Evolutionary conservation across 2,888 invertebrate genomes (phyloP), one percentile per base, ranked within the genome.

Genomic region (Yponomeuta cagnagella): DNA sequence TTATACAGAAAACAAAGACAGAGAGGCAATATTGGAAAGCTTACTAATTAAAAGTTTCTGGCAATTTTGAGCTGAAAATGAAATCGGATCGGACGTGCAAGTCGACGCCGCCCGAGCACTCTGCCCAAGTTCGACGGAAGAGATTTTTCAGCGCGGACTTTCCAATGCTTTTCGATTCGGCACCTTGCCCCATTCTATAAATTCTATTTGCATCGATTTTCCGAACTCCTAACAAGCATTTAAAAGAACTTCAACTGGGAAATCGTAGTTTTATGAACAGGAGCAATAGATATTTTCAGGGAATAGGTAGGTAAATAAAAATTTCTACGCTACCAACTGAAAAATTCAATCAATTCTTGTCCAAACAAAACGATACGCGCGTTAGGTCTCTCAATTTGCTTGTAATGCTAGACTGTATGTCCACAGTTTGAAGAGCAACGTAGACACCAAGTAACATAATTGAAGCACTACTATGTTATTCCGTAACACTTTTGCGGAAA

Each of bases 91-190:
- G 52, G 52, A 58, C 52, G 52, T 58, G 52, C 12, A 58, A 58
- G 15, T 58, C 12, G 52, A 15, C 52, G 15, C 52, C 8, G 52
- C 52, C 52, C 52, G 15, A 15, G 52, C 52, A 58, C 52, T 58
- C 52, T 58, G 52, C 15, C 52, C 15, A 58, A 58, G 52, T 58
- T 58, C 52, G 52, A 58, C 52, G 52, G 15, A 58, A 58, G 52
- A 58, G 52, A 58, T 58, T 58, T 58, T 58, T 58, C 52, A 58
- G 52, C 52, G 52, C 52, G 52, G 52, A 58, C 52, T 58, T 58
- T 58, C 15, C 52, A 58, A 58, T 58, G 52, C 52, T 15, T 5
- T 12, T 58, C 15, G 52, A 12, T 58, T 58, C 52, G 52, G 52
- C 52, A 58, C 52, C 52, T 58, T 2, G 52, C 15, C 52, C 52